Percentiles rank a stretch among this genome's conserved stretches.
These are phyloP conservation scores for Elephas maximus DNA, from an alignment of 2,113 vertebrate genomes.

Conservation along the genomic window DNA sequence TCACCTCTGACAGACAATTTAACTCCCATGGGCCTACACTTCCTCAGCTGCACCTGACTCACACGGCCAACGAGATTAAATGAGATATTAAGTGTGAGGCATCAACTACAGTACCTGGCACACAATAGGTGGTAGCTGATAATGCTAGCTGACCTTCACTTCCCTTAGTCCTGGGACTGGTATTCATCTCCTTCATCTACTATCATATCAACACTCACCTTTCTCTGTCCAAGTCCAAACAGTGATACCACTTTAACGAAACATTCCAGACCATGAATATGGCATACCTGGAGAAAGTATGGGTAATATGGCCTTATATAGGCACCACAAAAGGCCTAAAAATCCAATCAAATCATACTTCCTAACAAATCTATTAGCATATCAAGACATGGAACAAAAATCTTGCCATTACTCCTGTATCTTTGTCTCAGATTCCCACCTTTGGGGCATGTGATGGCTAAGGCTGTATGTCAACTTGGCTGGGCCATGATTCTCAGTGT, in stretches of 20 bases:
- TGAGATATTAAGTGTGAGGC: neutral
- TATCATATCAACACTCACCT: neutral
- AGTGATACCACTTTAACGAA: neutral
- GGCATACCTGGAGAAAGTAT: neutral
- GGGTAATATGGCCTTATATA: neutral
- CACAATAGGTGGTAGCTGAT: neutral
- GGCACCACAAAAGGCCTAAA: neutral
- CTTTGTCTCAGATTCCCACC: neutral
- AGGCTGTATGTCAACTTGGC: too few species aligned
- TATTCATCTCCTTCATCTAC: neutral
- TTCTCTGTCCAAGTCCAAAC: neutral
- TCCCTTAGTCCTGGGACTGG: neutral
- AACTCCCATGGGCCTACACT: neutral
- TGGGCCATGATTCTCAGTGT: too few species aligned
- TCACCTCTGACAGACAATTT: neutral
- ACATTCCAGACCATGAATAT: neutral
- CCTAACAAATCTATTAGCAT: neutral
- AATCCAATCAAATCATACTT: neutral
- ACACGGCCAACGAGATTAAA: neutral
- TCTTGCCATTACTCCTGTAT: neutral
- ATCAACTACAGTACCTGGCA: neutral
- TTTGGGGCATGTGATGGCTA: neutral
- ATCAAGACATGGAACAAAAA: conserved; percentile 1
- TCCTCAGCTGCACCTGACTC: neutral
- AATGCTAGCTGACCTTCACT: neutral